Conservation (phyloP, 2,797 vertebrate species). For the Mustela erminea region DNA sequence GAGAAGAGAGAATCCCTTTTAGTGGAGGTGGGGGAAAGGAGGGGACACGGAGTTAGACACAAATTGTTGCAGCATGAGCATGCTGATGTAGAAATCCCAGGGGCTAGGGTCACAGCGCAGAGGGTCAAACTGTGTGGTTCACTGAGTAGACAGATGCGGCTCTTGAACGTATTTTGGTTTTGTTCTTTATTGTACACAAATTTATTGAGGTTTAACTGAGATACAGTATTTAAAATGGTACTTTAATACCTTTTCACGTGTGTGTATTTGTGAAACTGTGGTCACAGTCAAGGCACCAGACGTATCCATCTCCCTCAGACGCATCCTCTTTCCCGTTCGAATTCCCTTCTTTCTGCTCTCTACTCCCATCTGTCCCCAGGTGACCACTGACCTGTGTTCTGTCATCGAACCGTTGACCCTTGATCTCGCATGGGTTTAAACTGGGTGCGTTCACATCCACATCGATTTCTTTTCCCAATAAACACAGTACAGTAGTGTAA, state of each 20-base stretch:
- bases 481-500: neutral
- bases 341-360: neutral
- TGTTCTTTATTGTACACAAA: neutral
- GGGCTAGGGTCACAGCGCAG: neutral
- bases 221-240: neutral
- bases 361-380: neutral
- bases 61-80: fast-evolving
- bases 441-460: neutral
- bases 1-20: neutral
- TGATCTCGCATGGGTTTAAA: neutral
- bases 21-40: too few relatives aligned
- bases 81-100: neutral
- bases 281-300: neutral
- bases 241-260: neutral
- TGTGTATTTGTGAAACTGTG: neutral
- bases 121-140: neutral
- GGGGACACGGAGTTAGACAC: neutral
- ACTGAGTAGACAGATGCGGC: neutral
- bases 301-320: neutral
- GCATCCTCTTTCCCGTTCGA: neutral
- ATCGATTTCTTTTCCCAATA: neutral
- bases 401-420: neutral
- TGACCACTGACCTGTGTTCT: neutral
- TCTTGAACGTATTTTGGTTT: neutral
- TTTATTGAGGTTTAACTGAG: neutral